phyloP scores from a whole-genome alignment of 2,888 invertebrate species.

The Pammene aurita region DNA sequence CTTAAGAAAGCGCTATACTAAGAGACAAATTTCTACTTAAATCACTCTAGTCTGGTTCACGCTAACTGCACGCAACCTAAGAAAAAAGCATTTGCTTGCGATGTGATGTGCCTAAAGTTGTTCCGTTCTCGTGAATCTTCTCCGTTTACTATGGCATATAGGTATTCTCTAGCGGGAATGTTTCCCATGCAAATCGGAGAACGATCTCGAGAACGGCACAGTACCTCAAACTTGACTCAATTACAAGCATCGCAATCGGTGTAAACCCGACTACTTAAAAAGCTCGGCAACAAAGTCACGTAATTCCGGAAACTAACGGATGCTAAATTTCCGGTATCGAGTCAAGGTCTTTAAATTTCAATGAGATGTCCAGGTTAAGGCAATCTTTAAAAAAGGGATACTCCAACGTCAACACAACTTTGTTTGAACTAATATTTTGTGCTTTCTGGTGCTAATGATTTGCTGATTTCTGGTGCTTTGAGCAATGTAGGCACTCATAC shows the following conservation, averaged over 20 bases:
- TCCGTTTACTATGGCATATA: too few species aligned
- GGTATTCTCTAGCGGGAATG: too few species aligned
- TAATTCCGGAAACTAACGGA: slow-evolving; percentile 29
- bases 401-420: background rate
- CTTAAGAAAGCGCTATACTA: slow-evolving; percentile 35
- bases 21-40: slow-evolving; percentile 33
- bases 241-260: background rate
- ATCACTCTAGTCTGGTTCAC: slow-evolving; percentile 18
- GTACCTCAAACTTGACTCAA: background rate
- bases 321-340: slow-evolving; percentile 33
- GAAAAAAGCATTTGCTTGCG: background rate
- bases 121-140: too few species aligned
- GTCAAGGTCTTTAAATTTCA: slow-evolving; percentile 8
- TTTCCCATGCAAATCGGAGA: too few species aligned
- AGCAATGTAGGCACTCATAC: too few species aligned
- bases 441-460: too few species aligned
- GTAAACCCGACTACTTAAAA: slow-evolving; percentile 8
- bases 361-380: slow-evolving; percentile 2
- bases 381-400: background rate
- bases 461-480: too few species aligned
- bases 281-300: slow-evolving; percentile 21
- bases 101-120: background rate
- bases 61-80: background rate
- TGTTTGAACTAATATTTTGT: too few species aligned
- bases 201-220: too few species aligned